Evolutionary conservation across 2,888 invertebrate genomes (phyloP), one percentile per base, ranked within the genome.

Genomic region (Drosophila anceps): DNA sequence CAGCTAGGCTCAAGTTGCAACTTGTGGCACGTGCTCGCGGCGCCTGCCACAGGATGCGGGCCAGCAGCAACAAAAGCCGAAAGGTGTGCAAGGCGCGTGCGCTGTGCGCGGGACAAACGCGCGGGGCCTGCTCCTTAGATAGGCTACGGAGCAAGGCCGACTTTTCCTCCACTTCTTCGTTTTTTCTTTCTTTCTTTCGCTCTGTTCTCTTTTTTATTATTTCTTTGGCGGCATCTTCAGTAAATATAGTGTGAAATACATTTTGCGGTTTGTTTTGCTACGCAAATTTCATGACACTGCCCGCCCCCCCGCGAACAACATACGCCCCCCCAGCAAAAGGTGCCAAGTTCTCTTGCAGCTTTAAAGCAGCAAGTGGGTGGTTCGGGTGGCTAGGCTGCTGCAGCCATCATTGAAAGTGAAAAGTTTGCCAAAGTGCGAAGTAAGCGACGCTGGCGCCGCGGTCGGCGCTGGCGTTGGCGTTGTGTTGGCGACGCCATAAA

Each of bases 231-330:
- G 39, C 41, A 31, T 44, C 29, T 53, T 12, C 18, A 46, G 59
- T 66, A 78, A 75, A 76, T 83, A 76, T 71, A 73, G 73, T 59
- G 67, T 33, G 62, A 15, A 66, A 69, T 54, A 71, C 67, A 84
- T 84, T 84, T 84, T 79, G 83, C 75, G 84, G 84, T 84, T 84
- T 84, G 83, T 84, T 84, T 84, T 84, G 83, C 73, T 86, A 84
- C 86, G 84, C 79, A 81, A 75, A 78, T 74, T 74, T 65, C 63
- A 51, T 69, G 59, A 64, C 62, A 57, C 65, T 51, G 18, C 18
- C 1, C 33, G 13, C 46, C 41, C 31, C 35, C 15, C 13, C 0
- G 8, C 18, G n/a, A 24, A 10, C 50, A 7, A 31, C 18, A 13
- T 33, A 10, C 18, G 15, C 12, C 58, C 46, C 58, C 46, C 44